Evolutionary conservation across 2,113 vertebrate genomes (phyloP).

Genomic region (Pantherophis guttatus): DNA sequence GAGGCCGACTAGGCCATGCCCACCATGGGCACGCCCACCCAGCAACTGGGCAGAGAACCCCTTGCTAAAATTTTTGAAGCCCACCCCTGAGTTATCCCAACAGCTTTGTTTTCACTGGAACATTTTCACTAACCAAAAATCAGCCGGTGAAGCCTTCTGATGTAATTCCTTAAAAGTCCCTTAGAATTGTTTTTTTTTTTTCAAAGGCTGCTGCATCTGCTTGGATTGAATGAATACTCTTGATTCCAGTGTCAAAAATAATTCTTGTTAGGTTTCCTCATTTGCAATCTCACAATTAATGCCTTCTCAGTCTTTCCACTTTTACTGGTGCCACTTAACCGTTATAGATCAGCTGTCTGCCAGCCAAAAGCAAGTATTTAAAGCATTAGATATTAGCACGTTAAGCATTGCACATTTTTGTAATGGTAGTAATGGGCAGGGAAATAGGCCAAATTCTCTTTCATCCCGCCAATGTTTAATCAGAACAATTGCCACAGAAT

Average conservation of each 20-base stretch:
- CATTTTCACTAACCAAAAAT: background rate
- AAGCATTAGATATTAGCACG: background rate
- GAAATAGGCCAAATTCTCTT: constrained; percentile 45
- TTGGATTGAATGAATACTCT: background rate
- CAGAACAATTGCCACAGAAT: constrained; percentile 37
- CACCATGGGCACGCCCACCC: no score
- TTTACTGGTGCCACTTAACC: background rate
- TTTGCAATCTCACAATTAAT: background rate
- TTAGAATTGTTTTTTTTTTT: background rate
- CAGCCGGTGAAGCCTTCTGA: background rate
- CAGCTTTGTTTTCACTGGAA: background rate
- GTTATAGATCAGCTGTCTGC: background rate
- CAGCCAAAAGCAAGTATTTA: background rate
- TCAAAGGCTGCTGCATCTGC: background rate
- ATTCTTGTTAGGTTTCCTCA: background rate
- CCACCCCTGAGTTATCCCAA: background rate
- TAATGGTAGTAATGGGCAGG: constrained; percentile 28
- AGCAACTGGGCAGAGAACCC: no score
- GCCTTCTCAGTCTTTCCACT: background rate
- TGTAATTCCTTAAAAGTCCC: background rate
- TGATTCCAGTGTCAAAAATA: background rate
- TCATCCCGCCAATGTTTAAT: constrained; percentile 47
- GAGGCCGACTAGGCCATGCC: no score
- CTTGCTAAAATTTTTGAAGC: no score
- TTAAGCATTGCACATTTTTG: constrained; percentile 36